Base-by-base conservation (phyloP, 2,113 vertebrate genomes). In the Neogobius melanostomus region DNA sequence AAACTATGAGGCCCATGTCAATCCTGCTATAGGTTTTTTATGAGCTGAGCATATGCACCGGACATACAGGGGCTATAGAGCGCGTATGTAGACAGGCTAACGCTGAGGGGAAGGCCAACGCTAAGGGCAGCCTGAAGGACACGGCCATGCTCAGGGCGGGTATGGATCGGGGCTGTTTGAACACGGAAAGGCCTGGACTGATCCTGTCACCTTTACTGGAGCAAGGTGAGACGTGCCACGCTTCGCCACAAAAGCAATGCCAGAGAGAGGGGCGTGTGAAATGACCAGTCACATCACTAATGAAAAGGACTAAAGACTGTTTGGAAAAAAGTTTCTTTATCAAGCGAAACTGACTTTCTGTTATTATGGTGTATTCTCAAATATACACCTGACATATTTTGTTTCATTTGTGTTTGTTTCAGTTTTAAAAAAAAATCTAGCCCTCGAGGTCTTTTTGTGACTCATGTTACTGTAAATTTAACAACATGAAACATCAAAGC, bases 181-280 rank as follows among this genome's bases (percentile, higher is more conserved):
- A 81, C 87, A 67, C 72, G 16, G 46, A 74, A 92, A 90, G 92
- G 89, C 91, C 88, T 83, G 89, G 83, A 36, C 73, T 77, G 88
- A 93, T 91, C 90, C 85, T 90, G 90, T 93, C 93, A 91, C 93
- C 90, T 87, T 88, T 91, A 90, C 88, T 87, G 87, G 66, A 76
- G 83, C 85, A 93, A 91, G 79, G 89, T 88, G 91, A 92, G 90
- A 88, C 87, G 88, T 91, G 90, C 92, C 86, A 71, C 88, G 88
- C 92, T 92, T 91, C 90, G 90, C 93, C 95, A 93, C 4, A 10
- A 17, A 4, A 8, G 52, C 10, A 9, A 3, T 17, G 11, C 11
- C 8, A 11, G 53, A 11, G 11, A 14, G 12, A n/a, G 7, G 50
- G 15, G 14, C 50, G 50, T 51, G 50, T 28, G 52, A 54, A 54